phyloP scores from a whole-genome alignment of 2,888 invertebrate species.

The Carabus problematicus region DNA sequence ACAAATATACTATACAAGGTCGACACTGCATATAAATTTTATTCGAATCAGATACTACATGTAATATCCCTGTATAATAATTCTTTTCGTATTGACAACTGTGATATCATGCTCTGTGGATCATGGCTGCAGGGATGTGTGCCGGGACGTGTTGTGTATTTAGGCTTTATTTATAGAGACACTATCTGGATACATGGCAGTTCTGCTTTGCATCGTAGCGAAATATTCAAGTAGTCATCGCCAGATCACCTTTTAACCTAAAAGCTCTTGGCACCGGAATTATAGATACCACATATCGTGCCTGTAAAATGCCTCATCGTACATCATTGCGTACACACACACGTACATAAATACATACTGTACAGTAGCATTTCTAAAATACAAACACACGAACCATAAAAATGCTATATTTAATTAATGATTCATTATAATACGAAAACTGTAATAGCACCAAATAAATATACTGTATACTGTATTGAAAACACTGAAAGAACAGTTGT shows the following conservation, averaged over 20 bases:
- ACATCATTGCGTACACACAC: slow-evolving; percentile 1
- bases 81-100: not conserved
- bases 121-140: no score
- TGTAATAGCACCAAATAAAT: no score
- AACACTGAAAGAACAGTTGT: no score
- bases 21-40: no score
- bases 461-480: no score
- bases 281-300: slow-evolving; percentile 8
- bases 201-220: slow-evolving; percentile 47
- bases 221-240: slow-evolving; percentile 60
- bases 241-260: slow-evolving; percentile 63
- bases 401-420: no score
- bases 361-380: no score
- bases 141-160: not conserved
- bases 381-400: no score
- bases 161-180: slow-evolving; percentile 14
- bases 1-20: no score
- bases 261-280: slow-evolving; percentile 58
- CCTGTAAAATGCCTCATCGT: not conserved
- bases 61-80: not conserved
- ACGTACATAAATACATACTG: no score
- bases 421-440: no score
- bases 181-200: not conserved
- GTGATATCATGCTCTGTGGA: not conserved
- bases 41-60: no score